These are phyloP conservation scores for Orthonyx spaldingii DNA, from an alignment of 2,113 vertebrate genomes.

Conservation along the genomic window DNA sequence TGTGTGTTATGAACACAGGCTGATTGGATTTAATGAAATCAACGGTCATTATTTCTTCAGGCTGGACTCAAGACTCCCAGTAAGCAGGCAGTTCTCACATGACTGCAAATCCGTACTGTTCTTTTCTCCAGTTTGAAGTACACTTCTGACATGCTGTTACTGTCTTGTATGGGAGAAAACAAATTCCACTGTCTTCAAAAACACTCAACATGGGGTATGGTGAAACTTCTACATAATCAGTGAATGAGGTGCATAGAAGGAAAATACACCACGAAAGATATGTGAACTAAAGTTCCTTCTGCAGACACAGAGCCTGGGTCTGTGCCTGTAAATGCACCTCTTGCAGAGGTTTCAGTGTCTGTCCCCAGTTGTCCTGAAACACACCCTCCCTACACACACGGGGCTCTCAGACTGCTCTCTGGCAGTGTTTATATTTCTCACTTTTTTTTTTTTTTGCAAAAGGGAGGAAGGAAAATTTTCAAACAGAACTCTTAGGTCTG, in stretches of 20 bases:
- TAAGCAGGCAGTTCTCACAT: background rate
- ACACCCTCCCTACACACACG: fast-evolving
- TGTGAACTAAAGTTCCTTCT: background rate
- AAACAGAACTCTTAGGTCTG: background rate
- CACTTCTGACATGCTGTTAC: background rate
- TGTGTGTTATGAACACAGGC: background rate
- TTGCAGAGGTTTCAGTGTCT: background rate
- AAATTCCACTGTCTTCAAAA: background rate
- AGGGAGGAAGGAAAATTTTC: background rate
- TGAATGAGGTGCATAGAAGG: background rate
- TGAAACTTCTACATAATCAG: background rate
- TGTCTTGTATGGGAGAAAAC: background rate
- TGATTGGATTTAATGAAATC: background rate
- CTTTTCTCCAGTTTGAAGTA: background rate
- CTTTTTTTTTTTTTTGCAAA: background rate
- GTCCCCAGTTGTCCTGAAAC: background rate
- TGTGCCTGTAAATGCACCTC: background rate
- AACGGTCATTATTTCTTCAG: background rate
- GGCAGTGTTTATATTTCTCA: background rate
- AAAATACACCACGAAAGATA: background rate
- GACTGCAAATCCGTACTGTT: background rate
- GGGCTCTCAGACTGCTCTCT: background rate
- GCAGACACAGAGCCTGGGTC: background rate
- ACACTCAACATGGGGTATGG: background rate
- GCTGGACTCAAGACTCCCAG: background rate